Base-by-base conservation (phyloP, 1,140 invertebrate species). In the Plectrocnemia conspersa region DNA sequence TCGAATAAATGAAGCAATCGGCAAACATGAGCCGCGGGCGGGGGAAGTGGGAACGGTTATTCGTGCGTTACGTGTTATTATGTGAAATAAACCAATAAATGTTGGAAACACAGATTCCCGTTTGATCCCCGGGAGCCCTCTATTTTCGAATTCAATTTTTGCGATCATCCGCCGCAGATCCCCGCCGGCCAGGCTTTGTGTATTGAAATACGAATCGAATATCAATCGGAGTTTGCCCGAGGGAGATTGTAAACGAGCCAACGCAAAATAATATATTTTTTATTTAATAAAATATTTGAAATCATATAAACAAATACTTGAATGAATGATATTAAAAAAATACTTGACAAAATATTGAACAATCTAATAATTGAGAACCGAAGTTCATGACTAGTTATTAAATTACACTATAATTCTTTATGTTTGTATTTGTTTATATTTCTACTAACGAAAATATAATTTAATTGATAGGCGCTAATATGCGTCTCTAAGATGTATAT, bases 111-210 rank as follows among this genome's bases (percentile, higher is more conserved):
- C 58, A 53, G 58, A 60, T 60, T 60, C 52, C 50, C 46, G 54
- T 52, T 60, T 60, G 33, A 59, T 56, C 59, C 56, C 50, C 59
- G 24, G 36, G 35, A 44, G 38, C 48, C 38, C 38, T 33, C 56
- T 62, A 56, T 58, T 62, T 62, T 62, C 59, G 56, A 62, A 58
- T 62, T 62, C 56, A 62, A 62, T 62, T 62, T 62, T 62, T 62
- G 50, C 59, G 38, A 58, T 57, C 55, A 46, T 57, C 55, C 59
- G 49, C 53, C 52, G 59, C 44, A 49, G 46, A 58, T 57, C 59
- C 56, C 47, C 52, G 40, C 48, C 52, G 44, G 38, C 42, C 18
- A 27, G n/a, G 41, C 35, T 56, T 55, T 62, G 54, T 58, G 59
- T 58, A 58, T 62, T 62, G 59, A 58, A 58, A 58, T 58, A 42